phyloP scores from a whole-genome alignment of 2,888 invertebrate genomes.

The Trachelus tabidus region DNA sequence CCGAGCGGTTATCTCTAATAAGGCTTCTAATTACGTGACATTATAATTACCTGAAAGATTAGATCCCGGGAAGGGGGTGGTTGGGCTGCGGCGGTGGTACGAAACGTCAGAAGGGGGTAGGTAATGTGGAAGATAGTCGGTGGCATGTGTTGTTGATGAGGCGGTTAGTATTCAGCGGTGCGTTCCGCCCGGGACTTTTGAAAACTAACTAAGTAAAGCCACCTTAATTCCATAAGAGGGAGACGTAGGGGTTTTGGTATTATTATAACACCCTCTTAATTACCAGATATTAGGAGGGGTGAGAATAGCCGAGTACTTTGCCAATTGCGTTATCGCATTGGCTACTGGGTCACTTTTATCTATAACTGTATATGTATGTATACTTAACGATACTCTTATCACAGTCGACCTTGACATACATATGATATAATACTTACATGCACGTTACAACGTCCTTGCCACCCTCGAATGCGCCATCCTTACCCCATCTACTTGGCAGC shows the following conservation, averaged over 20 bases:
- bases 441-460: conserved; percentile 77
- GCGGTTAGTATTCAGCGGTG: conserved; percentile 65
- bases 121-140: conserved; percentile 51
- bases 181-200: conserved; percentile 59
- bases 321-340: conserved; percentile 13
- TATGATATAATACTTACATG: conserved; percentile 71
- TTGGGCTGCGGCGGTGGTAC: conserved; percentile 7
- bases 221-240: conserved; percentile 64
- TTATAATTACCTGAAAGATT: conserved; percentile 59
- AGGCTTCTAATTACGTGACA: conserved; percentile 45
- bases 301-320: conserved; percentile 33
- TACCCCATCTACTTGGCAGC: conserved; percentile 79
- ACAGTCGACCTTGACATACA: neutral
- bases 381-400: neutral
- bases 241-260: conserved; percentile 55
- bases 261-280: conserved; percentile 62
- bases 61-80: conserved; percentile 35
- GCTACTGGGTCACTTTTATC: neutral
- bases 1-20: conserved; percentile 21
- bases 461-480: conserved; percentile 75
- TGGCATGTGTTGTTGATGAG: conserved; percentile 66
- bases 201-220: conserved; percentile 63
- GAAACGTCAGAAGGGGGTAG: conserved; percentile 13
- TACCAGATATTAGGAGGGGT: conserved; percentile 60
- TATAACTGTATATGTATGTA: neutral